Base-by-base conservation (phyloP, 2,797 vertebrate genomes). In the Knipowitschia caucasica region DNA sequence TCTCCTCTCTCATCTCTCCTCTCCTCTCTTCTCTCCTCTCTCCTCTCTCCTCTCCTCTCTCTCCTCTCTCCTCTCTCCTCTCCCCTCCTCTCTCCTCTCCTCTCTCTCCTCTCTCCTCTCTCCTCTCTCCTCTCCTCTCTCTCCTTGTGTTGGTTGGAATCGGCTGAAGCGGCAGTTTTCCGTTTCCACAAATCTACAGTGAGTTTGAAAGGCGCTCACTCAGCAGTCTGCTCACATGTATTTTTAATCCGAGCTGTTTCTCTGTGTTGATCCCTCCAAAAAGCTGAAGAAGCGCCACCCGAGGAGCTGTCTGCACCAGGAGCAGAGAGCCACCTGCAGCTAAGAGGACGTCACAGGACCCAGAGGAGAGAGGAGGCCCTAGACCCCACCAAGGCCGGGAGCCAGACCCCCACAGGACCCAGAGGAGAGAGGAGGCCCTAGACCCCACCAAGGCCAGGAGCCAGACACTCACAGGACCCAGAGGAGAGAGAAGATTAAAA, bases 141-240 rank as follows among this genome's bases (percentile, higher is more conserved):
- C 12, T 34, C 31, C 61, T 52, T 62, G 30, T 70, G 53, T 44
- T 47, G 18, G 27, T n/a, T 25, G 14, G 62, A 74, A 77, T 77
- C 47, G 34, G 60, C 65, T 73, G 62, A 81, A 67, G 45, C 62
- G 62, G 64, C 71, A 67, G 47, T 50, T 76, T 75, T 45, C 53
- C 44, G 56, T 78, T 75, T 71, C 45, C 49, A 36, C 52, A 52
- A 73, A 70, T 63, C 52, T 59, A 65, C 58, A 36, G 49, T 53
- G 53, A 53, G 15, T 27, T 29, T 24, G 11, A 34, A 15, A 46
- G 65, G 67, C 21, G 33, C 59, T 47, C 45, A 58, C 65, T 64
- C 61, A 54, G 44, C 47, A 38, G 27, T 57, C 31, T 44, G 12
- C 24, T 15, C 21, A 24, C 40, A 43, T 24, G 20, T 43, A 43